phyloP scores from a whole-genome alignment of 2,888 invertebrate genomes.

The Drosophila nigricruria region DNA sequence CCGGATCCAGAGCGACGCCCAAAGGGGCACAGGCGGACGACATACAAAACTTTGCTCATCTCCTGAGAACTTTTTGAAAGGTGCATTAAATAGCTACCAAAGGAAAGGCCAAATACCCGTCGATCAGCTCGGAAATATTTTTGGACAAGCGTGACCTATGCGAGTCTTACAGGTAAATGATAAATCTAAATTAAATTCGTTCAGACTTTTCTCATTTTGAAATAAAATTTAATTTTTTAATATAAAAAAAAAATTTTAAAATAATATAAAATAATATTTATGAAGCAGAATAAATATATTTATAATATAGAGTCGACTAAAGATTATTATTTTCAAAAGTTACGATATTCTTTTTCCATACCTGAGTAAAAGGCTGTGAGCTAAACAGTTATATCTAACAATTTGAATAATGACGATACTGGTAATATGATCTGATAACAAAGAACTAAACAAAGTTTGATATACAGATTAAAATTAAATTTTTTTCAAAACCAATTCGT shows the following conservation, averaged over 20 bases:
- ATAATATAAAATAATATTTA: neutral
- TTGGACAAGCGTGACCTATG: constrained; percentile 62
- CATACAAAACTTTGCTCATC: constrained; percentile 11
- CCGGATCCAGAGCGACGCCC: constrained; percentile 4
- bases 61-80: constrained; percentile 51
- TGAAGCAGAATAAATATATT: neutral
- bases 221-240: neutral
- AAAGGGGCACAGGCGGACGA: constrained; percentile 2
- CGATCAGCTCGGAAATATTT: constrained; percentile 28
- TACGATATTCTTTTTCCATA: neutral
- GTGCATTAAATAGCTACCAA: constrained; percentile 15
- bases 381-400: neutral
- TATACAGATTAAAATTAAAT: neutral
- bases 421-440: neutral
- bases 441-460: neutral
- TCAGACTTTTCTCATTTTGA: neutral
- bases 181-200: constrained; percentile 20
- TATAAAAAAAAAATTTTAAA: neutral
- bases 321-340: neutral
- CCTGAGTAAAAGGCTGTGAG: neutral
- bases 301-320: neutral
- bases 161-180: constrained; percentile 19
- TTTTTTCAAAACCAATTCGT: neutral
- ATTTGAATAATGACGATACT: neutral
- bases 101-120: constrained; percentile 22